Evolutionary conservation across 2,888 invertebrate genomes (phyloP).

Genomic region (Clivina fossor): DNA sequence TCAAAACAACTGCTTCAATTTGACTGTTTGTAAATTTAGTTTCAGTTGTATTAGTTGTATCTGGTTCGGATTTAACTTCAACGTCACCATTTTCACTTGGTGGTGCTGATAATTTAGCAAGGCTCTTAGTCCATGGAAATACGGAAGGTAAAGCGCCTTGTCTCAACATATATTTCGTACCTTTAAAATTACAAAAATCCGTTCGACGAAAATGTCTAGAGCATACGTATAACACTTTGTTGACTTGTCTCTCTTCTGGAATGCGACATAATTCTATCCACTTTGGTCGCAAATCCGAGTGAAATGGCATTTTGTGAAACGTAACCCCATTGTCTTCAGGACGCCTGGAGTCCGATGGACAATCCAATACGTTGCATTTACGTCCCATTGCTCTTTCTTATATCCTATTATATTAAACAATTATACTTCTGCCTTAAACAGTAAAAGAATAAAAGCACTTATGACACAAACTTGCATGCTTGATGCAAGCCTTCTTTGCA

Average conservation of each 20-base stretch:
- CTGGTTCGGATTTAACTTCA: too few relatives aligned
- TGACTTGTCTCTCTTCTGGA: conserved; percentile 57
- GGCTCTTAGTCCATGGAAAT: conserved; percentile 63
- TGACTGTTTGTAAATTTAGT: too few relatives aligned
- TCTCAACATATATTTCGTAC: conserved; percentile 69
- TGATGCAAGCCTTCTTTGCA: too few relatives aligned
- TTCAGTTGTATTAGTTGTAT: too few relatives aligned
- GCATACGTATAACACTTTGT: conserved; percentile 67
- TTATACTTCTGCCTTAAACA: too few relatives aligned
- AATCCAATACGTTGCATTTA: conserved; percentile 65
- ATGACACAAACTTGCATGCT: too few relatives aligned
- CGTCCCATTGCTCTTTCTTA: too few relatives aligned
- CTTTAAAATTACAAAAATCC: conserved; percentile 71
- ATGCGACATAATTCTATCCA: conserved; percentile 69
- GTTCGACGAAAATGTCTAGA: conserved; percentile 73
- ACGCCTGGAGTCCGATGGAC: conserved; percentile 63
- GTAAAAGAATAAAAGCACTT: too few relatives aligned
- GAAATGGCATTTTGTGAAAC: conserved; percentile 74
- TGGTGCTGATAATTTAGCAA: too few relatives aligned
- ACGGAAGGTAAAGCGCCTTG: conserved; percentile 73
- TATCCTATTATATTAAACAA: too few relatives aligned
- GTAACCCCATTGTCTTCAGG: conserved; percentile 70
- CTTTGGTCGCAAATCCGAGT: conserved; percentile 59
- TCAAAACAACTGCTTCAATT: too few relatives aligned
- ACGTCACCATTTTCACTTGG: too few relatives aligned